Percentiles rank a stretch among this genome's conserved stretches.
These are phyloP conservation scores for Aselliscus stoliczkanus DNA, from an alignment of 2,797 vertebrate genomes.

Conservation along the genomic window DNA sequence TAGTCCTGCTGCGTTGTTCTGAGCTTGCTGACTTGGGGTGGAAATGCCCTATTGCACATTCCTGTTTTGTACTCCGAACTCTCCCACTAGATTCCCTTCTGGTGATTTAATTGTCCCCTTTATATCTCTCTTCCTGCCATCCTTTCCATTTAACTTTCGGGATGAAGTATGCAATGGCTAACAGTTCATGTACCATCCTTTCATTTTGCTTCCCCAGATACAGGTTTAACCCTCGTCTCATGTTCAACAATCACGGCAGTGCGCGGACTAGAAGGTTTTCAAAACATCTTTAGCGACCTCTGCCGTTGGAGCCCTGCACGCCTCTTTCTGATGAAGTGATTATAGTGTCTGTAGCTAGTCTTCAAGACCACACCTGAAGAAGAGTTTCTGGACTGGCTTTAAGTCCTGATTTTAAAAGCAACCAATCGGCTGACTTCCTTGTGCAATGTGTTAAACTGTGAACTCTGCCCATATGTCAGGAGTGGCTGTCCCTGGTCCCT, in stretches of 20 bases:
- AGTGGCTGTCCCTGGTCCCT: slow-evolving; percentile 62
- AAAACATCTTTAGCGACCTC: slow-evolving; percentile 78
- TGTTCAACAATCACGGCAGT: slow-evolving; percentile 85
- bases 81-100: neutral
- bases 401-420: slow-evolving; percentile 68
- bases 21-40: neutral
- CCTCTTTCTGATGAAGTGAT: slow-evolving; percentile 70
- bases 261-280: slow-evolving; percentile 82
- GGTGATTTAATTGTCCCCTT: neutral
- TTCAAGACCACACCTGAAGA: slow-evolving; percentile 69
- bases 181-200: neutral
- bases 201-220: slow-evolving; percentile 81
- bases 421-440: slow-evolving; percentile 74
- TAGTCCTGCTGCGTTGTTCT: neutral
- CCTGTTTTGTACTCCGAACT: neutral
- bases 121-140: neutral
- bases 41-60: neutral
- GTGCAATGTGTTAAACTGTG: slow-evolving; percentile 79
- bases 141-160: neutral
- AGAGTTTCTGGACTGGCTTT: slow-evolving; percentile 70
- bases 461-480: slow-evolving; percentile 66
- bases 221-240: slow-evolving; percentile 90
- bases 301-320: slow-evolving; percentile 38
- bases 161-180: neutral
- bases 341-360: slow-evolving; percentile 72